Conservation (phyloP, 2,797 vertebrate genomes). For the Thaleichthys pacificus region DNA sequence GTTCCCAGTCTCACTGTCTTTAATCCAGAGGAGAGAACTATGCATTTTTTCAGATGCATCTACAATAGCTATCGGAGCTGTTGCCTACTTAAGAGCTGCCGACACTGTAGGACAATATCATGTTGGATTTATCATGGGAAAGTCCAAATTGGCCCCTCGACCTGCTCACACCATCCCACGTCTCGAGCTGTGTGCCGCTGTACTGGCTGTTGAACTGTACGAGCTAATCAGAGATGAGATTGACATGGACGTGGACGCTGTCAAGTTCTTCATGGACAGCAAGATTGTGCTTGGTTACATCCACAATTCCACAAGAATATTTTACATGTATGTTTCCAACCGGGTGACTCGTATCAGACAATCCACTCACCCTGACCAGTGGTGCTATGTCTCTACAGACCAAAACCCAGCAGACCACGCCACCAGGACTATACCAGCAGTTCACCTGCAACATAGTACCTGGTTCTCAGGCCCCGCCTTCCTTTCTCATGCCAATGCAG, state of each 20-base stretch:
- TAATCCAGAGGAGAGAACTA: neutral
- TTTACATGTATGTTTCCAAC: no score
- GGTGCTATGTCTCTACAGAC: no score
- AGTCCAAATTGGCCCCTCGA: conserved; percentile 11
- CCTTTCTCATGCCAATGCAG: no score
- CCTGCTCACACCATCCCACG: neutral
- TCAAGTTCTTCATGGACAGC: conserved; percentile 17
- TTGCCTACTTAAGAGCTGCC: neutral
- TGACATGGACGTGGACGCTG: neutral
- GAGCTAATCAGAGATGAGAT: neutral
- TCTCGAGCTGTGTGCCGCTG: conserved; percentile 5
- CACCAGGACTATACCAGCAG: no score
- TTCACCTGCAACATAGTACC: no score
- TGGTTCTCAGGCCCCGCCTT: no score
- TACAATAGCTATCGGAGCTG: neutral
- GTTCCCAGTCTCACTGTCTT: neutral
- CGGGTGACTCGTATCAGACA: no score
- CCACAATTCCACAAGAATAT: neutral
- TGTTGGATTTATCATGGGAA: conserved; percentile 13
- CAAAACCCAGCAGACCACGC: no score
- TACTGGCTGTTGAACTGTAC: conserved; percentile 1
- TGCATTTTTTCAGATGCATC: conserved; percentile 12
- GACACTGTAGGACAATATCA: neutral
- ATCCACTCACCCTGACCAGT: no score
- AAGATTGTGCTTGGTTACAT: conserved; percentile 15